A percentile compares a stretch with the other conserved stretches of the same genome.
Conservation (phyloP, 2,888 invertebrate species). For the Phasia obesa region DNA sequence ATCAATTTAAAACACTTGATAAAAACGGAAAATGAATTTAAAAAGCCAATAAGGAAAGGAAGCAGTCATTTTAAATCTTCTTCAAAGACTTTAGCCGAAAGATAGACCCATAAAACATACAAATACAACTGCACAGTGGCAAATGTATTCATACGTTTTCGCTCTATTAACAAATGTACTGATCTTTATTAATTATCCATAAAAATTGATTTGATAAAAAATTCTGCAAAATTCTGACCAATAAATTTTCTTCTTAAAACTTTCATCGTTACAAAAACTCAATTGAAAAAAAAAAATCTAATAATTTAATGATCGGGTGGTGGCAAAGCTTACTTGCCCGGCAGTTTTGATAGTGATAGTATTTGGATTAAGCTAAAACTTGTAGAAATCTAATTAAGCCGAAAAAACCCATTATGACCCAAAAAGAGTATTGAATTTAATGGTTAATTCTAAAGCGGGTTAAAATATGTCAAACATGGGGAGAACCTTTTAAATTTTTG, state of each 20-base stretch:
- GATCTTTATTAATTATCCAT: neutral
- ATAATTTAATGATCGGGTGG: neutral
- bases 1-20: neutral
- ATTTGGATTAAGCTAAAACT: no score
- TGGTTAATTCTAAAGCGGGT: no score
- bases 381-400: no score
- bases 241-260: neutral
- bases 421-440: no score
- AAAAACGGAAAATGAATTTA: neutral
- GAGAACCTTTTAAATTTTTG: no score
- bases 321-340: conserved; percentile 1
- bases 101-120: neutral
- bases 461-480: no score
- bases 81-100: neutral
- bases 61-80: neutral
- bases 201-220: conserved; percentile 24
- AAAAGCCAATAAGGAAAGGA: neutral
- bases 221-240: neutral
- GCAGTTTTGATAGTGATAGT: neutral
- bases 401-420: no score
- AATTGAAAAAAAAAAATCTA: conserved; percentile 5
- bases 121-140: neutral
- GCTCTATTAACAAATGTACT: neutral
- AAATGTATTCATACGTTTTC: neutral
- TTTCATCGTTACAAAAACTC: neutral